A percentile compares a stretch with the other conserved stretches of the same genome.
phyloP scores from a whole-genome alignment of 2,797 vertebrate species.

The Pogonophryne albipinna region DNA sequence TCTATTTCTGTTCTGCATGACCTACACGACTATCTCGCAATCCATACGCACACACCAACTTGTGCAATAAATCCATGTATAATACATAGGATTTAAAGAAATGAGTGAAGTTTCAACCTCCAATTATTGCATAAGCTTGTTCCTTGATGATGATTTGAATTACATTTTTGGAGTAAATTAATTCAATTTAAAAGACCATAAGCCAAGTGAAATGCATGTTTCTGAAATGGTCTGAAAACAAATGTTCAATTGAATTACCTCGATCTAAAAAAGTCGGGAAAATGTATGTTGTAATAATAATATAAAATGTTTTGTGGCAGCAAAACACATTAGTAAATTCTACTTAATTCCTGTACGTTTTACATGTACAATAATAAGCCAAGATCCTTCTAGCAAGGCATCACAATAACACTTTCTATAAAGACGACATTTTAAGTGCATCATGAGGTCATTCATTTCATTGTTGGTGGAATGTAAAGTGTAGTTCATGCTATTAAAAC shows the following conservation, averaged over 20 bases:
- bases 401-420: too few relatives aligned
- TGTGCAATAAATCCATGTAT: not conserved
- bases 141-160: not conserved
- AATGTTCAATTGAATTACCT: not conserved
- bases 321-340: not conserved
- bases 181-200: not conserved
- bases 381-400: slow-evolving; percentile 2
- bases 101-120: not conserved
- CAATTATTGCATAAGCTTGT: not conserved
- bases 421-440: too few relatives aligned
- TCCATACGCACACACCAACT: slow-evolving; percentile 23
- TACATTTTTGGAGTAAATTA: not conserved
- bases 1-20: slow-evolving; percentile 40
- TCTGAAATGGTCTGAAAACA: not conserved
- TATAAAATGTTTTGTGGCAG: too few relatives aligned
- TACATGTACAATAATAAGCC: not conserved
- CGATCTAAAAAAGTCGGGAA: too few relatives aligned
- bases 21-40: slow-evolving; percentile 23
- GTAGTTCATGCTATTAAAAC: too few relatives aligned
- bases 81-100: not conserved
- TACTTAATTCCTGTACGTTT: not conserved
- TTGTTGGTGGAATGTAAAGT: too few relatives aligned
- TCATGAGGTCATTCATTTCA: too few relatives aligned
- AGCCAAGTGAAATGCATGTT: not conserved
- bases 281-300: too few relatives aligned